Base-by-base conservation (phyloP, 1,140 invertebrate genomes). In the Mylabris phalerata region DNA sequence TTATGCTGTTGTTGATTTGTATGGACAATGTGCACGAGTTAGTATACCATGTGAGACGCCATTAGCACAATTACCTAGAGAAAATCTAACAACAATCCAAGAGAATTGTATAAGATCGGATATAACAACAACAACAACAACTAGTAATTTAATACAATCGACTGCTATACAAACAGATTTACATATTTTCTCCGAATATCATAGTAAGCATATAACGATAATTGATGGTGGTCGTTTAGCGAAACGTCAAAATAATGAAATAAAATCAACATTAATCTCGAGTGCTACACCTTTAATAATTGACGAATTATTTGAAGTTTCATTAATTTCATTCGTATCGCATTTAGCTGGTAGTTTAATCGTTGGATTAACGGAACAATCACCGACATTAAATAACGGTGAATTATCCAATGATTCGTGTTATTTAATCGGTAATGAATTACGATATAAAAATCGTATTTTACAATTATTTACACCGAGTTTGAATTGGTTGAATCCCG, bases 1-100 rank as follows among this genome's bases (percentile, higher is more conserved):
- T 51, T 96, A 91, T 77, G 93, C 92, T n/a, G 92, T 97, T 0
- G 87, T 98, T 39, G 93, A 97, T 78, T 79, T 97, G 9, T 96
- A 96, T 72, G 94, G 93, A 4, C 92, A 93, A 71, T 97, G 93
- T 75, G 90, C 91, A 19, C 90, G 95, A 81, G 92, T 96, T 48
- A 77, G 74, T 60, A 73, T 80, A 5, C 75, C 75, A 11, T 72
- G 72, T 48, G 72, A 70, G 19, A 71, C 71, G 0, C 75, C 75
- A 27, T 27, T 73, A n/a, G 69, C 67, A 4, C 73, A 9, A 66
- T 64, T 13, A 41, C 66, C 47, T 71, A 73, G 48, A 68, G 68
- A 1, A 75, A 72, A 48, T 70, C 75, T 60, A n/a, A 24, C 69
- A 24, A 9, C 47, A 48, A 40, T 44, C 10, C 26, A 47, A 19